Conservation (phyloP, 2,888 invertebrate species). For the Idaea straminata region DNA sequence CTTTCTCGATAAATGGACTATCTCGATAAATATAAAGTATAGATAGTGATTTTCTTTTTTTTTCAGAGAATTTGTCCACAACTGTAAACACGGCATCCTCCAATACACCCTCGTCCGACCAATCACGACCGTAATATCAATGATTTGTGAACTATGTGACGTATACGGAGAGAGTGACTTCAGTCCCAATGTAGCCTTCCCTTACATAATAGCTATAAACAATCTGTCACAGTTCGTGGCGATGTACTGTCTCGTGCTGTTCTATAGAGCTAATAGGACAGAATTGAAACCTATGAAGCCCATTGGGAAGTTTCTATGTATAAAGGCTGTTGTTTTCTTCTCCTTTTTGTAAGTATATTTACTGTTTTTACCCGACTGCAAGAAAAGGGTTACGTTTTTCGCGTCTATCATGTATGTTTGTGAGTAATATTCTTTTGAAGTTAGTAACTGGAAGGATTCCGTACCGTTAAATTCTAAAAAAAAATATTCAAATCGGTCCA, state of each 20-base stretch:
- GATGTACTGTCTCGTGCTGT: slow-evolving; percentile 97
- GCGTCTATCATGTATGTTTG: too few relatives aligned
- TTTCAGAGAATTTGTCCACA: slow-evolving; percentile 92
- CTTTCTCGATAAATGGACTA: too few relatives aligned
- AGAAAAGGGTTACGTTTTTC: too few relatives aligned
- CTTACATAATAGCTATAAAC: slow-evolving; percentile 92
- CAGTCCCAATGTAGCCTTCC: slow-evolving; percentile 90
- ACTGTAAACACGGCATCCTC: slow-evolving; percentile 97
- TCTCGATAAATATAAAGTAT: too few relatives aligned
- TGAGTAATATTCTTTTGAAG: too few relatives aligned
- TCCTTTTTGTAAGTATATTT: slow-evolving; percentile 94
- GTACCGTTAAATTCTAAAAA: too few relatives aligned
- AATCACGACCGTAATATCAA: slow-evolving; percentile 92
- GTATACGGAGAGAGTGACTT: slow-evolving; percentile 97
- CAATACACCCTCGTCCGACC: slow-evolving; percentile 97
- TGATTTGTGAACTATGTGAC: slow-evolving; percentile 90
- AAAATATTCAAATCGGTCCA: too few relatives aligned
- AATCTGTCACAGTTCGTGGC: slow-evolving; percentile 97
- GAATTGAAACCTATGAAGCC: slow-evolving; percentile 96
- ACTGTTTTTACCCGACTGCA: too few relatives aligned
- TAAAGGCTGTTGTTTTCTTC: slow-evolving; percentile 98
- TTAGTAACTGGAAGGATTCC: too few relatives aligned
- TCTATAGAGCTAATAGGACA: slow-evolving; percentile 93
- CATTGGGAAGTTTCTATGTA: slow-evolving; percentile 96
- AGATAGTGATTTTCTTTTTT: slow-evolving; percentile 12